Evolutionary conservation across 2,113 vertebrate species (phyloP).

Genomic region (Takifugu bimaculatus): DNA sequence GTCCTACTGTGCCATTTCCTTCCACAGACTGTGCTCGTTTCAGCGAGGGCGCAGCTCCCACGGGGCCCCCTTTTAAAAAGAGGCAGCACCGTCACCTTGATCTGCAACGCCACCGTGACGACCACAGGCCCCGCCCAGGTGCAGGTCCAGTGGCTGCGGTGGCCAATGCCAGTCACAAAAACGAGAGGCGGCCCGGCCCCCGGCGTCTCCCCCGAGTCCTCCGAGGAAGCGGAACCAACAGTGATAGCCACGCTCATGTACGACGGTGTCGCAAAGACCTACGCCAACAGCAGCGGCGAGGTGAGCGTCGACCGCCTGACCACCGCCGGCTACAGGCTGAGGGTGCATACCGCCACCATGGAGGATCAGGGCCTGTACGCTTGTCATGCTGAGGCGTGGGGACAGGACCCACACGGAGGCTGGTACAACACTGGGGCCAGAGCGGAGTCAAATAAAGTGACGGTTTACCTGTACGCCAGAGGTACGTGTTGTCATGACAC

Average conservation of each 20-base stretch:
- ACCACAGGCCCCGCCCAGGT: conserved; percentile 69
- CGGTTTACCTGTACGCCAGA: conserved; percentile 80
- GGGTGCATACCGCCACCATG: conserved; percentile 71
- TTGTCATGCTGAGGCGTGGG: conserved; percentile 80
- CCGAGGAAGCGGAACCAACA: conserved; percentile 13
- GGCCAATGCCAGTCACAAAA: conserved; percentile 38
- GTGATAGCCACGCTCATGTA: conserved; percentile 70
- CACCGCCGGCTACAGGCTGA: conserved; percentile 74
- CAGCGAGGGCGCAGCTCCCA: conserved; percentile 66
- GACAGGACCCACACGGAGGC: conserved; percentile 76
- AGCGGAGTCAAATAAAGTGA: conserved; percentile 72
- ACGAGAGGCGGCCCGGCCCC: neutral
- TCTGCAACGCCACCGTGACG: conserved; percentile 80
- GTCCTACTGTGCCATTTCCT: neutral
- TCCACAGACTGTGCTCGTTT: conserved; percentile 75
- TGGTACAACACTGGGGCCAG: conserved; percentile 81
- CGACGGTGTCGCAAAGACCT: conserved; percentile 67
- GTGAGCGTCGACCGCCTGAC: conserved; percentile 80
- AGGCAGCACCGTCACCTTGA: conserved; percentile 77
- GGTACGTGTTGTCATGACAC: conserved; percentile 60
- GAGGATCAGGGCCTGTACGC: conserved; percentile 82
- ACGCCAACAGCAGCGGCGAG: conserved; percentile 61
- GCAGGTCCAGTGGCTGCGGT: conserved; percentile 79
- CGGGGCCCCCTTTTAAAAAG: conserved; percentile 74
- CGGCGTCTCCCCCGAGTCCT: neutral